Percentiles rank a stretch among this genome's conserved stretches.
phyloP scores from a whole-genome alignment of 2,888 invertebrate species.

The Drosophila yooni region DNA sequence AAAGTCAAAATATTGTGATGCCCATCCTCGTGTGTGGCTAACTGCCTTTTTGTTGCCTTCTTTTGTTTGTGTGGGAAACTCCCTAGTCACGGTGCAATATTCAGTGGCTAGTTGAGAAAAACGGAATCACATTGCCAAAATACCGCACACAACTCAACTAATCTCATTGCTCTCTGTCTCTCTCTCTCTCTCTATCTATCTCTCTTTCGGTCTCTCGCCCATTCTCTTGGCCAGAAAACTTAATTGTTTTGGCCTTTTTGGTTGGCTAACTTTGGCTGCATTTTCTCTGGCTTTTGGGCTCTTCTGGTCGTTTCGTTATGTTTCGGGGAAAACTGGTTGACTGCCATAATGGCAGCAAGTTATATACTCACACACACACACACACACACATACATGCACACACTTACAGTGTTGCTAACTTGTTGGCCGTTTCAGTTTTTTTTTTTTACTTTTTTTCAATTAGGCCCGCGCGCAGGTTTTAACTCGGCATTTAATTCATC shows the following conservation, averaged over 20 bases:
- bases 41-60: constrained; percentile 3
- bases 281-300: constrained; percentile 50
- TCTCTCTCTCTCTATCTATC: not conserved
- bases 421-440: constrained; percentile 60
- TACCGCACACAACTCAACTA: constrained; percentile 6
- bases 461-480: constrained; percentile 78
- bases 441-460: constrained; percentile 56
- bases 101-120: constrained; percentile 51
- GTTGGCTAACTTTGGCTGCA: constrained; percentile 65
- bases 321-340: constrained; percentile 80
- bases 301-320: constrained; percentile 70
- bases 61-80: constrained; percentile 58
- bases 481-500: constrained; percentile 79
- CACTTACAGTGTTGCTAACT: constrained; percentile 52
- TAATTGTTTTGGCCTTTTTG: constrained; percentile 82
- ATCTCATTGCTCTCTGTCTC: not conserved
- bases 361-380: constrained; percentile 22
- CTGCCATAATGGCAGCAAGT: constrained; percentile 77
- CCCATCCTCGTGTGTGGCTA: constrained; percentile 57
- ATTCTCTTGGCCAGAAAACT: constrained; percentile 62
- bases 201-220: not conserved
- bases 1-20: constrained; percentile 73
- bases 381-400: constrained; percentile 20
- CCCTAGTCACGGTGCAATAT: constrained; percentile 53
- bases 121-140: constrained; percentile 52